Evolutionary conservation across 64 coral and sea anemone species (phyloP).

Genomic region (Acropora tenuis): DNA sequence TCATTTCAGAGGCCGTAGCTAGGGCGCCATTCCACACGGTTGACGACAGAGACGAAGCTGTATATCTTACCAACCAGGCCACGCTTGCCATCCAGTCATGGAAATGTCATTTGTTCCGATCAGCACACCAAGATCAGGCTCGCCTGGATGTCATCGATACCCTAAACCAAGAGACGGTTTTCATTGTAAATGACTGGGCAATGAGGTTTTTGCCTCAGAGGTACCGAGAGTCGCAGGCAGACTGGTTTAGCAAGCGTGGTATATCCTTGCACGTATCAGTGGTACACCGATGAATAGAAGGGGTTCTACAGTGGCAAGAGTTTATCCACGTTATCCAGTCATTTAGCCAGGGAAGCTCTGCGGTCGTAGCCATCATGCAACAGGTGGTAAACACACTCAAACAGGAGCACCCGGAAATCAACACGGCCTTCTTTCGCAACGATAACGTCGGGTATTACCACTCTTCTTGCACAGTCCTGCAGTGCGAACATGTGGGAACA

Average conservation of each 20-base stretch:
- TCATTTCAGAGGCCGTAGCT: background rate
- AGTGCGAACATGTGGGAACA: conserved; percentile 9
- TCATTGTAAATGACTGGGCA: conserved; percentile 43
- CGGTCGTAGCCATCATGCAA: conserved; percentile 29
- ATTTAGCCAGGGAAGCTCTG: conserved; percentile 30
- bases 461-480: conserved; percentile 1
- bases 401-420: conserved; percentile 38
- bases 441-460: conserved; percentile 44
- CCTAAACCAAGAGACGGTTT: conserved; percentile 20
- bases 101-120: conserved; percentile 42
- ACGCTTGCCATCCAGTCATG: conserved; percentile 32
- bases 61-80: conserved; percentile 8
- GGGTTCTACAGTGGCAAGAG: conserved; percentile 11
- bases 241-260: conserved; percentile 48
- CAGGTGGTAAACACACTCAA: conserved; percentile 28
- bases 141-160: conserved; percentile 3
- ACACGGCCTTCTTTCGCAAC: conserved; percentile 34
- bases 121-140: conserved; percentile 28
- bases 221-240: conserved; percentile 41
- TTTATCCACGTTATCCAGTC: conserved; percentile 34
- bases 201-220: conserved; percentile 49
- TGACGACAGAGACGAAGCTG: conserved; percentile 41
- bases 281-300: background rate
- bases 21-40: background rate
- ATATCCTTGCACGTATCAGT: conserved; percentile 59